These are phyloP conservation scores for Drosophila tsacasi DNA, from an alignment of 1,140 invertebrate species.

Conservation along the genomic window DNA sequence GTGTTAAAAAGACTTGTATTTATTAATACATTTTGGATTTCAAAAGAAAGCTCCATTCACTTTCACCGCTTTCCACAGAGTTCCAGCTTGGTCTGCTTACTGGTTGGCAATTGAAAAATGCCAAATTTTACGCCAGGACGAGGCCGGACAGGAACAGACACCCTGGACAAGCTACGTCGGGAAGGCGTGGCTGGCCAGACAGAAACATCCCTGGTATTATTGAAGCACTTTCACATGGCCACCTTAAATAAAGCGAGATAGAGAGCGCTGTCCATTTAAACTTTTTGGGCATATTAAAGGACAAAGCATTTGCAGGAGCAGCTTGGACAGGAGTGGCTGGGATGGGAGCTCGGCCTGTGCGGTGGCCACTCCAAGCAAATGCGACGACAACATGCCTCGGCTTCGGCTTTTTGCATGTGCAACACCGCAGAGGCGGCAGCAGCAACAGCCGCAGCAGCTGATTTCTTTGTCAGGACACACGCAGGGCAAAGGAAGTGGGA, in stretches of 20 bases:
- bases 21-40: background rate
- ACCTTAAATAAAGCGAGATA: background rate
- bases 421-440: slow-evolving; percentile 64
- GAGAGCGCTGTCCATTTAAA: slow-evolving; percentile 65
- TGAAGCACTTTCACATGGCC: slow-evolving; percentile 52
- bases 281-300: slow-evolving; percentile 68
- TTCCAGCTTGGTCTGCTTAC: slow-evolving; percentile 15
- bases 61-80: background rate
- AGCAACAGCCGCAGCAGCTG: slow-evolving; percentile 61
- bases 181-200: slow-evolving; percentile 29
- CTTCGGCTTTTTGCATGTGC: slow-evolving; percentile 72
- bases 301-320: slow-evolving; percentile 48
- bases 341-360: slow-evolving; percentile 1
- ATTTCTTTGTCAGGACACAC: slow-evolving; percentile 69
- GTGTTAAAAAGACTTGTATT: background rate
- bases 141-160: slow-evolving; percentile 1
- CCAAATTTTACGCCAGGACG: slow-evolving; percentile 52
- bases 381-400: slow-evolving; percentile 68
- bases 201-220: slow-evolving; percentile 36
- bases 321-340: background rate
- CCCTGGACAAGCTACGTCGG: background rate
- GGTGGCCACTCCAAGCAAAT: slow-evolving; percentile 67
- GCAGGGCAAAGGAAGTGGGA: slow-evolving; percentile 14
- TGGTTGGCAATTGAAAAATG: slow-evolving; percentile 65
- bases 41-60: background rate